phyloP scores from a whole-genome alignment of 2,113 vertebrate species.

The Elachura formosa region DNA sequence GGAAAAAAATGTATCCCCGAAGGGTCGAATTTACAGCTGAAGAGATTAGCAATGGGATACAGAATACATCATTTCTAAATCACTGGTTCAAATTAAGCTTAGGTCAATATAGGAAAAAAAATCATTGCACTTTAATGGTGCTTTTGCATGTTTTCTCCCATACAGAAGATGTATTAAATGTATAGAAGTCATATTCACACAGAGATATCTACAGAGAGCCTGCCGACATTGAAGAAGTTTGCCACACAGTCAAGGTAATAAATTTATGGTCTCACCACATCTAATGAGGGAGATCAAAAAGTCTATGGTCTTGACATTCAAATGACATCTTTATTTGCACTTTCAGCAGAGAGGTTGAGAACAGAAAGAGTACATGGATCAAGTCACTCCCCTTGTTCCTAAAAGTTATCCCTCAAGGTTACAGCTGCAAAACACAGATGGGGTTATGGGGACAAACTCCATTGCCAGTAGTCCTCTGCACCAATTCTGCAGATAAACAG shows the following conservation, averaged over 20 bases:
- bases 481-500: background rate
- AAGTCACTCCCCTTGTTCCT: background rate
- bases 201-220: background rate
- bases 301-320: background rate
- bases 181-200: background rate
- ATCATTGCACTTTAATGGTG: background rate
- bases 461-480: background rate
- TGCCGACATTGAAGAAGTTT: background rate
- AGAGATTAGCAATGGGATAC: constrained; percentile 32
- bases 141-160: background rate
- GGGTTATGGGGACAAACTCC: background rate
- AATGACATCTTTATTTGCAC: background rate
- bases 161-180: background rate
- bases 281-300: background rate
- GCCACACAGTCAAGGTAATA: background rate
- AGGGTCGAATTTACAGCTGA: background rate
- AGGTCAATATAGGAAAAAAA: constrained; percentile 5
- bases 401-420: background rate
- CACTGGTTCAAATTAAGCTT: constrained; percentile 13
- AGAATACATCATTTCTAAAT: constrained; percentile 20
- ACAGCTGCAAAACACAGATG: background rate
- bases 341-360: background rate
- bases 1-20: background rate
- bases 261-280: background rate
- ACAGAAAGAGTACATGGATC: background rate